phyloP scores from a whole-genome alignment of 2,797 vertebrate genomes.

The Anguilla megastoma region DNA sequence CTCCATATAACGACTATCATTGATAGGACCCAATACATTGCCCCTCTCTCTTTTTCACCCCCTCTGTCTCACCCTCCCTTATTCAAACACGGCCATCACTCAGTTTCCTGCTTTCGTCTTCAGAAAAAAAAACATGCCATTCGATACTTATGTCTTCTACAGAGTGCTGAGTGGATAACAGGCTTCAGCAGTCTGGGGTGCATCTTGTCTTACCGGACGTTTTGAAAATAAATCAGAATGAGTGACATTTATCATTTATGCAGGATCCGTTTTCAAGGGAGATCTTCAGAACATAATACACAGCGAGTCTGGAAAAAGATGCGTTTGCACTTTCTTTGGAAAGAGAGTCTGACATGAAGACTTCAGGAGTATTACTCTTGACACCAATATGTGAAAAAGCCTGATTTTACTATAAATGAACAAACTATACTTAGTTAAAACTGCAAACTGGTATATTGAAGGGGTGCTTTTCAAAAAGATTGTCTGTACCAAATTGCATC shows the following conservation, averaged over 20 bases:
- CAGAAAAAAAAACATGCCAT: conserved; percentile 24
- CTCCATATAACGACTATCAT: background rate
- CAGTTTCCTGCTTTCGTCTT: background rate
- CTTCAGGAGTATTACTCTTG: background rate
- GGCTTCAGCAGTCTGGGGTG: background rate
- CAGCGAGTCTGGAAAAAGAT: background rate
- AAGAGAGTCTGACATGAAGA: background rate
- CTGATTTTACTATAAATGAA: too few relatives aligned
- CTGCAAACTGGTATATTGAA: too few relatives aligned
- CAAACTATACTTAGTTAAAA: too few relatives aligned
- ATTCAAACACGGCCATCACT: background rate
- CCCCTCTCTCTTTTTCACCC: background rate
- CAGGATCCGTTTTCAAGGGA: background rate
- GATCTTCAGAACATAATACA: background rate
- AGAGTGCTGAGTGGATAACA: conserved; percentile 34
- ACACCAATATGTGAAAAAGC: background rate
- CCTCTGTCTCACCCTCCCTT: background rate
- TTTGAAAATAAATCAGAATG: conserved; percentile 39
- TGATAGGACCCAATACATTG: background rate
- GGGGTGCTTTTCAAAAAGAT: too few relatives aligned
- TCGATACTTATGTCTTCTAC: background rate
- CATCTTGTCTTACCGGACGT: conserved; percentile 16
- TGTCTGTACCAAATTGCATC: too few relatives aligned
- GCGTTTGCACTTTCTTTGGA: background rate
- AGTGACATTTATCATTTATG: conserved; percentile 54